phyloP scores from a whole-genome alignment of 2,113 vertebrate species.

The Tychaedon coryphoeus region DNA sequence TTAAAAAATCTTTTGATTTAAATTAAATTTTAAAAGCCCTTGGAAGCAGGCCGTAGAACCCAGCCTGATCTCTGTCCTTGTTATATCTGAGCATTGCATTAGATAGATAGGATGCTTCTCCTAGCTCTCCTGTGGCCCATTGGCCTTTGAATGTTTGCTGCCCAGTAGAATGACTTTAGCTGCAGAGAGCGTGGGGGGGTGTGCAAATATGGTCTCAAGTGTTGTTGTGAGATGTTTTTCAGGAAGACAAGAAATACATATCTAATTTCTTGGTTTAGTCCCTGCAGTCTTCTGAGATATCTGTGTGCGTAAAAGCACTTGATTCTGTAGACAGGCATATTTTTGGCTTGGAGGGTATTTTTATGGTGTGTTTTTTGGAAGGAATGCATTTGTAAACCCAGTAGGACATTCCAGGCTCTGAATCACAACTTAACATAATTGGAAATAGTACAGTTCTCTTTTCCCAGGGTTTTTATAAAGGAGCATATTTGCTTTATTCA shows the following conservation, averaged over 20 bases:
- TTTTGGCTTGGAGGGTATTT: background rate
- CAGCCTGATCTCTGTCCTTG: background rate
- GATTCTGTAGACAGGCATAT: background rate
- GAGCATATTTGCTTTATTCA: background rate
- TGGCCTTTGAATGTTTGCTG: background rate
- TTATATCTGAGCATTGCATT: background rate
- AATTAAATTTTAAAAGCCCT: background rate
- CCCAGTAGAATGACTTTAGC: background rate
- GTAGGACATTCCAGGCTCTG: background rate
- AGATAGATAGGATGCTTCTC: background rate
- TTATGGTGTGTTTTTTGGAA: background rate
- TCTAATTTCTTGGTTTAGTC: background rate
- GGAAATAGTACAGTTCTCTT: background rate
- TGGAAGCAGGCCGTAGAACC: background rate
- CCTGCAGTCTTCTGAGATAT: background rate
- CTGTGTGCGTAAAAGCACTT: background rate
- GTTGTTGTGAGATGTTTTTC: background rate
- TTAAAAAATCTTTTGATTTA: background rate
- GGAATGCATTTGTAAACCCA: background rate
- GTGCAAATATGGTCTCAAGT: background rate
- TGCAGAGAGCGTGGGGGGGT: fast-evolving
- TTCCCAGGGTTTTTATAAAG: background rate
- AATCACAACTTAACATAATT: background rate
- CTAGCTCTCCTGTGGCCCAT: background rate
- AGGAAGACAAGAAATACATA: background rate